A percentile compares a stretch with the other conserved stretches of the same genome.
These are phyloP conservation scores for Malurus splendens DNA, from an alignment of 2,797 vertebrate species.

Conservation along the genomic window DNA sequence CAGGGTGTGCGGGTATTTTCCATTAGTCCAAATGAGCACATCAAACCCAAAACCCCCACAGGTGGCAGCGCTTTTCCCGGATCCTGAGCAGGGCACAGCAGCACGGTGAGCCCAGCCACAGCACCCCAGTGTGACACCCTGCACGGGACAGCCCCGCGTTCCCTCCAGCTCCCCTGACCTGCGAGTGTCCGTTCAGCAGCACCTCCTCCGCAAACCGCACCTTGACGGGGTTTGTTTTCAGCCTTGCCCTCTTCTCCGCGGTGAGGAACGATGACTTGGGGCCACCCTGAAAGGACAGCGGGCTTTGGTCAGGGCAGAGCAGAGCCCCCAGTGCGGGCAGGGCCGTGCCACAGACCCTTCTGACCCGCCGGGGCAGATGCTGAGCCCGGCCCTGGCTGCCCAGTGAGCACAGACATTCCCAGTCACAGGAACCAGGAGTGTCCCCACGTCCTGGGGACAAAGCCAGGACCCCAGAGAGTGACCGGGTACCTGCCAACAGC, in stretches of 20 bases:
- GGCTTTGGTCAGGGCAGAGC: background rate
- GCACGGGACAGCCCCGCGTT: accelerated
- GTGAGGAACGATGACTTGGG: slow-evolving; percentile 96
- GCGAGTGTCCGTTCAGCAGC: slow-evolving; percentile 87
- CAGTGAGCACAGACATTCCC: accelerated
- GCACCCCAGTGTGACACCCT: accelerated
- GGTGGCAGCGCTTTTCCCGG: background rate
- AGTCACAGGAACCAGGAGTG: background rate
- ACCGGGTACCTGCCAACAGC: background rate
- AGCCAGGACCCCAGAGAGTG: background rate
- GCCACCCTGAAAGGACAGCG: slow-evolving; percentile 68
- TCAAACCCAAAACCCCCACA: background rate
- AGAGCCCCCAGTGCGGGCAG: background rate
- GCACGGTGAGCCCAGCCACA: accelerated
- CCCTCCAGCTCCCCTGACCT: slow-evolving; percentile 72
- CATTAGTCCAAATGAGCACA: background rate
- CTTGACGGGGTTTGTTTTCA: slow-evolving; percentile 91
- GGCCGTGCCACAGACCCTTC: background rate
- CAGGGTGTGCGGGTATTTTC: background rate
- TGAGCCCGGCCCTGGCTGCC: background rate
- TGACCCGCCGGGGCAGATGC: background rate
- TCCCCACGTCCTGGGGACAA: accelerated
- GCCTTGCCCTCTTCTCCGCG: slow-evolving; percentile 90
- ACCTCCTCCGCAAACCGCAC: slow-evolving; percentile 95
- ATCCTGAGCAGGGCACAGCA: background rate